Base-by-base conservation (phyloP, 1,140 invertebrate species). In the Hyposmocoma kahamanoa region DNA sequence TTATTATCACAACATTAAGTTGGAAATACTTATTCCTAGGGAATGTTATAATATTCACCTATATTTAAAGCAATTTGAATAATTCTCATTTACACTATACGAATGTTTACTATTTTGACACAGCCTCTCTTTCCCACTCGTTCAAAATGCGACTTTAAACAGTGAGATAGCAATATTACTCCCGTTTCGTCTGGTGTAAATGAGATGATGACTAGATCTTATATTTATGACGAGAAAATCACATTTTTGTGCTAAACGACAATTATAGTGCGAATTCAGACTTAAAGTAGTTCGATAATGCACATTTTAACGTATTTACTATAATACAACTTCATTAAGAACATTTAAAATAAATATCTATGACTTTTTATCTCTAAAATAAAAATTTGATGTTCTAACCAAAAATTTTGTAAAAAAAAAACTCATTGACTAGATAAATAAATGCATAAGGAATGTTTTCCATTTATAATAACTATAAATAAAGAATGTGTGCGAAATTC, bases 201-300 rank as follows among this genome's bases (percentile, higher is more conserved):
- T 6, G 15, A 6, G 32, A 36, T 17, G 2, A 30, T 8, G 32
- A 36, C 32, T 36, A 36, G 32, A 36, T 8, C 32, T 36, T 17
- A 36, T 36, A 15, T 3, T 17, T 36, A 36, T 1, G 15, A 36
- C 32, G 18, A n/a, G 11, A 36, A 36, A 36, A 36, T 36, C 32
- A 36, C 32, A 36, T 36, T 36, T 36, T 36, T 36, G 32, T 36
- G 32, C 32, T 36, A 36, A 36, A 17, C 15, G 30, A 36, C 32
- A 15, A 36, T 36, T 36, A 36, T 36, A 36, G 32, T 36, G 32
- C 32, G 32, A 2, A 36, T n/a, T 36, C 32, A 36, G 32, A 36
- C 32, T 36, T 17, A 17, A 36, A 36, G 28, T 30, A n/a, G 24
- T 26, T 26, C 11, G 11, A 26, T 26, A 26, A 26, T 26, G 24